phyloP scores from a whole-genome alignment of 2,797 vertebrate genomes.

The Tauraco hartlaubi region DNA sequence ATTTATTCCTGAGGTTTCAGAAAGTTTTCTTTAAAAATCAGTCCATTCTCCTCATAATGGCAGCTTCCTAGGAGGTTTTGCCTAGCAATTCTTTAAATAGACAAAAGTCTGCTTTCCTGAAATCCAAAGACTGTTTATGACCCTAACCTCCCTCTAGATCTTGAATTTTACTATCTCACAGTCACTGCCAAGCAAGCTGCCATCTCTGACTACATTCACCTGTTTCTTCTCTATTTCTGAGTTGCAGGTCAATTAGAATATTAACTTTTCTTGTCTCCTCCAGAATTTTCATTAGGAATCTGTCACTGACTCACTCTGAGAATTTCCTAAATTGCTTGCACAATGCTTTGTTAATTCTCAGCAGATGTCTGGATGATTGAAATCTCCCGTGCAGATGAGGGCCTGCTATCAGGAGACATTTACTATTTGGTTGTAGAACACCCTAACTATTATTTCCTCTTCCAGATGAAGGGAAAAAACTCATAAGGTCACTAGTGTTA shows the following conservation, averaged over 20 bases:
- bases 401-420: background rate
- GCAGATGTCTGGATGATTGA: background rate
- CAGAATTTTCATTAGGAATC: background rate
- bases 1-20: background rate
- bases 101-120: background rate
- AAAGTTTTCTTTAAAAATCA: background rate
- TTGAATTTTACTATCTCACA: background rate
- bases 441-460: background rate
- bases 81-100: background rate
- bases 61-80: background rate
- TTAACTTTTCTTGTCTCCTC: background rate
- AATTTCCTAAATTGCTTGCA: background rate
- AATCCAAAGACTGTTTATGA: background rate
- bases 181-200: background rate
- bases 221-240: background rate
- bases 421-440: background rate
- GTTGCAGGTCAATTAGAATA: background rate
- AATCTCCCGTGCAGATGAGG: background rate
- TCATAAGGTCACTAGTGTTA: background rate
- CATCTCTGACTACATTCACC: background rate
- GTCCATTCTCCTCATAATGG: background rate
- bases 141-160: background rate
- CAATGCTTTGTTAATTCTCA: background rate
- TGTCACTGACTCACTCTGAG: background rate
- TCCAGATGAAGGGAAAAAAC: background rate